Evolutionary conservation across 2,113 vertebrate species (phyloP), one percentile per base, ranked within the genome.

Genomic region (Carollia perspicillata): DNA sequence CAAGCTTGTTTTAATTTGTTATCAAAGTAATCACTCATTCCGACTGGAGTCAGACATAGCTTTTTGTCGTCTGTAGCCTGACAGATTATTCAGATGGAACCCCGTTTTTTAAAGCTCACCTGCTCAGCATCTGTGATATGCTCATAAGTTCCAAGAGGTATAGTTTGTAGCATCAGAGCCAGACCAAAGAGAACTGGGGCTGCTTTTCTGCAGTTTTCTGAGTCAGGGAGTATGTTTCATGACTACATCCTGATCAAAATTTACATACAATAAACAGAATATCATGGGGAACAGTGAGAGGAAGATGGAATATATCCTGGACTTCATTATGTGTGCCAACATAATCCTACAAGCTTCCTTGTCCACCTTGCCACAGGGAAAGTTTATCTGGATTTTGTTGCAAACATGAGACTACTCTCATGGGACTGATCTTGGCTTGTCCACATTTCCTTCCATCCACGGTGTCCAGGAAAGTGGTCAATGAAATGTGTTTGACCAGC

Each of bases 1-100:
- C 97, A 96, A 98, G 97, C 97, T 98, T 97, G 97, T 98, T 98
- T 98, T 98, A 98, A 98, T 98, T 98, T 98, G 98, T 98, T 98
- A 98, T 98, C 98, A 98, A 98, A 98, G 98, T 98, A 98, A 98
- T 98, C 96, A 90, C 96, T 98, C 16, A 88, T 97, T 98, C 97
- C 69, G 91, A 94, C 97, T 98, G 96, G 96, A 98, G 97, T 98
- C 96, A 98, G 97, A 97, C 97, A 97, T 94, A 97, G 93, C 98
- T 97, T 98, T 98, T 98, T 98, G 96, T 98, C 96, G 18, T 98
- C 97, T 97, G 93, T 94, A 95, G 96, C 90, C 97, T 98, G 98
- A 98, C 97, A 98, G 97, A 97, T 97, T 98, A 98, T 93, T 98
- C 97, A 97, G 95, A 97, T 96, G 98, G 97, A 98, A 98, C 96